Conservation (phyloP, 2,888 invertebrate species). For the Brachyptera putata region DNA sequence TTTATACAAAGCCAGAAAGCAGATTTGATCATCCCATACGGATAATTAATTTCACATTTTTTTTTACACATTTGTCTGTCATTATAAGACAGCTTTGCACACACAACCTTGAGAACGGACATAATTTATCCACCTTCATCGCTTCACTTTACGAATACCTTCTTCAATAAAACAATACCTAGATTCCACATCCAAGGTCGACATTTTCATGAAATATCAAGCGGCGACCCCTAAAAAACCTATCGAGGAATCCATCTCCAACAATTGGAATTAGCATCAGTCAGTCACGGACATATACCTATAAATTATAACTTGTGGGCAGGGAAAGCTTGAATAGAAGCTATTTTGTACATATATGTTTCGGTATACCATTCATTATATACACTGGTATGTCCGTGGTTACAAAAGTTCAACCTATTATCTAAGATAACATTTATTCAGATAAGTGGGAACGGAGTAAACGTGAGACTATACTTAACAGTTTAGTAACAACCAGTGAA, state of each 20-base stretch:
- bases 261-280: conserved; percentile 2
- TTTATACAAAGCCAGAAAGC: not conserved
- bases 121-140: not conserved
- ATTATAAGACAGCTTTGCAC: not conserved
- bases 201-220: conserved; percentile 7
- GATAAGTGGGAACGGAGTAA: too few relatives aligned
- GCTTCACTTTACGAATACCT: not conserved
- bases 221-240: conserved; percentile 8
- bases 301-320: not conserved
- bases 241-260: not conserved
- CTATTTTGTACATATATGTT: too few relatives aligned
- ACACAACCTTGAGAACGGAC: not conserved
- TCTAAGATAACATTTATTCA: too few relatives aligned
- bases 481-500: too few relatives aligned
- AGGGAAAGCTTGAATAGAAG: too few relatives aligned
- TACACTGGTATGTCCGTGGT: too few relatives aligned
- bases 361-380: too few relatives aligned
- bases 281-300: not conserved
- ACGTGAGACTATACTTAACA: too few relatives aligned
- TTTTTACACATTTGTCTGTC: not conserved
- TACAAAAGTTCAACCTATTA: too few relatives aligned
- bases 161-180: conserved; percentile 3
- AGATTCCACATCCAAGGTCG: conserved; percentile 1
- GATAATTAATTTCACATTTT: not conserved
- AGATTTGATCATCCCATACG: not conserved